Evolutionary conservation across 1,140 invertebrate species (phyloP), one percentile per base, ranked within the genome.

Genomic region (Akabosia matsudoensis): DNA sequence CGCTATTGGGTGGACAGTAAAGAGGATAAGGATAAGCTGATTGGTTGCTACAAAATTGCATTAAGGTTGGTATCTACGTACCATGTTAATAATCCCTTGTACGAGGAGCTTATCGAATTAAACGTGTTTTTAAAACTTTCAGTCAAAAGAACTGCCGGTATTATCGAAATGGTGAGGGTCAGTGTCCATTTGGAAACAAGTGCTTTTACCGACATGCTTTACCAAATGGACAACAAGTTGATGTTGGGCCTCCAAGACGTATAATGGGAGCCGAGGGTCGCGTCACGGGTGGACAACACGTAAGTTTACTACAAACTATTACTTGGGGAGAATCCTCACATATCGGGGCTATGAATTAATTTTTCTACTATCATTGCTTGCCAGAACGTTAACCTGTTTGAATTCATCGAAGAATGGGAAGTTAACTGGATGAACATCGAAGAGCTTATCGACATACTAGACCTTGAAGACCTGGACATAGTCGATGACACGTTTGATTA

Each of bases 171-270:
- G 93, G 92, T 1, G 85, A 88, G 78, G 92, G 93, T n/a, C 90
- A 91, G 81, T 97, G 94, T 87, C 94, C 93, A 10, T 97, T 97
- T 85, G 93, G 93, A 51, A 93, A 95, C 82, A 95, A 94, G 82
- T 97, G 95, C 83, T 97, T 97, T 83, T 97, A 97, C 82, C 88
- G 90, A 61, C 94, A 96, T 84, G 91, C 92, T 56, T 86, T 92
- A 79, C 90, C 92, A 1, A 92, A 94, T 85, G 94, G 94, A 13
- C 90, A 88, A 22, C 90, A 89, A 81, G 87, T 91, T 72, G 90
- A 92, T 82, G 90, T 93, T 33, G 90, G 91, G 51, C 90, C 90
- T 73, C 91, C 91, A 13, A 85, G 88, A 78, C 86, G 89, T 74
- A 86, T 67, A 10, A 30, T 67, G 28, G 61, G 61, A 67, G 61